phyloP scores from a whole-genome alignment of 2,888 invertebrate genomes.

The Acheta domesticus region DNA sequence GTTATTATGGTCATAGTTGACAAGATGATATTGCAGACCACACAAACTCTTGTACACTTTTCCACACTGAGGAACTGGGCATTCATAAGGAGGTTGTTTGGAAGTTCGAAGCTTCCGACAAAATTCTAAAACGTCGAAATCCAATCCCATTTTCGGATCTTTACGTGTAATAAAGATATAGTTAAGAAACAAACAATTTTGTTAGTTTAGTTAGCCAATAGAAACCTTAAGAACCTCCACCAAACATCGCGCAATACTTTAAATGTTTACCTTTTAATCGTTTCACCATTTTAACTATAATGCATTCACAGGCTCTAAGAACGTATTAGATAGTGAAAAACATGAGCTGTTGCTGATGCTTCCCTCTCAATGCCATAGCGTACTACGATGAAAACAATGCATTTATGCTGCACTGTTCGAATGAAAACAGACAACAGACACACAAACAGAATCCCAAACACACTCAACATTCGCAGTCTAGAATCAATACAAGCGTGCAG shows the following conservation, averaged over 20 bases:
- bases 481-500: too few species aligned
- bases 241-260: not conserved
- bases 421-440: too few species aligned
- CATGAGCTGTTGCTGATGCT: too few species aligned
- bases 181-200: not conserved
- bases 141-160: conserved; percentile 63
- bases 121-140: conserved; percentile 82
- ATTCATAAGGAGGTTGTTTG: conserved; percentile 79
- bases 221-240: not conserved
- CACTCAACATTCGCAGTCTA: too few species aligned
- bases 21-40: conserved; percentile 81
- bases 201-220: not conserved
- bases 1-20: conserved; percentile 80
- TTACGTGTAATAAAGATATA: not conserved
- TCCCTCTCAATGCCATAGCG: too few species aligned
- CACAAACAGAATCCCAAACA: too few species aligned
- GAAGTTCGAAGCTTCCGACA: conserved; percentile 77
- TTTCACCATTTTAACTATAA: not conserved
- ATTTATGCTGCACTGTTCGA: too few species aligned
- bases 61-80: conserved; percentile 80
- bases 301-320: too few species aligned
- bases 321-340: too few species aligned
- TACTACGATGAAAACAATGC: too few species aligned
- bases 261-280: conserved; percentile 7
- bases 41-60: conserved; percentile 82